Conservation (phyloP, 2,888 invertebrate genomes). For the Drosophila infuscata region DNA sequence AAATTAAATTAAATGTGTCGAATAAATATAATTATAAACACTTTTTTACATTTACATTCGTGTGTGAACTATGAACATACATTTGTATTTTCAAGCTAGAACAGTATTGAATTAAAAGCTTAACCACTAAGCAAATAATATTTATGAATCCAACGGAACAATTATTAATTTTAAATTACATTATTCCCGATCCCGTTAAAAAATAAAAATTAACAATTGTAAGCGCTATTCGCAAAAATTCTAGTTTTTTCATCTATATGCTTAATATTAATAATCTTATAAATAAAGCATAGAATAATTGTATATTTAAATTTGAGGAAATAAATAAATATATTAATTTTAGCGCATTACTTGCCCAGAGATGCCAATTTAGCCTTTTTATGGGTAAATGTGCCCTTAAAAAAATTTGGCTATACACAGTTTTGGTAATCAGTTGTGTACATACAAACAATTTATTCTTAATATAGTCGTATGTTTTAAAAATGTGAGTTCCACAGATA, state of each 20-base stretch:
- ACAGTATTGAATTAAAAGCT: slow-evolving; percentile 14
- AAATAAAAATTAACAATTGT: background rate
- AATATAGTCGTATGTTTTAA: background rate
- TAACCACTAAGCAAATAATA: slow-evolving; percentile 14
- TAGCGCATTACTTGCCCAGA: background rate
- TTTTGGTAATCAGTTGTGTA: background rate
- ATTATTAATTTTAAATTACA: background rate
- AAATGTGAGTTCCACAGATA: background rate
- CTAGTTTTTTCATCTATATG: background rate
- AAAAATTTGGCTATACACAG: background rate
- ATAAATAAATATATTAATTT: background rate
- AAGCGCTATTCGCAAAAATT: no score
- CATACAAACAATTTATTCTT: background rate
- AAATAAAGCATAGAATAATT: background rate
- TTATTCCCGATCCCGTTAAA: background rate
- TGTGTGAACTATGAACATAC: background rate
- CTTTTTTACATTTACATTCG: slow-evolving; percentile 31
- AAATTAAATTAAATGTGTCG: slow-evolving; percentile 61
- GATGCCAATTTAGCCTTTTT: background rate
- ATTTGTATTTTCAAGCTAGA: slow-evolving; percentile 10
- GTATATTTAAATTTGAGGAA: background rate
- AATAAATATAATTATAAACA: slow-evolving; percentile 48
- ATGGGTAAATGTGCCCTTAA: background rate
- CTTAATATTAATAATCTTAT: background rate
- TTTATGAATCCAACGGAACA: slow-evolving; percentile 5